Evolutionary conservation across 2,888 invertebrate genomes (phyloP).

Genomic region (Chalcosyrphus nemorum): DNA sequence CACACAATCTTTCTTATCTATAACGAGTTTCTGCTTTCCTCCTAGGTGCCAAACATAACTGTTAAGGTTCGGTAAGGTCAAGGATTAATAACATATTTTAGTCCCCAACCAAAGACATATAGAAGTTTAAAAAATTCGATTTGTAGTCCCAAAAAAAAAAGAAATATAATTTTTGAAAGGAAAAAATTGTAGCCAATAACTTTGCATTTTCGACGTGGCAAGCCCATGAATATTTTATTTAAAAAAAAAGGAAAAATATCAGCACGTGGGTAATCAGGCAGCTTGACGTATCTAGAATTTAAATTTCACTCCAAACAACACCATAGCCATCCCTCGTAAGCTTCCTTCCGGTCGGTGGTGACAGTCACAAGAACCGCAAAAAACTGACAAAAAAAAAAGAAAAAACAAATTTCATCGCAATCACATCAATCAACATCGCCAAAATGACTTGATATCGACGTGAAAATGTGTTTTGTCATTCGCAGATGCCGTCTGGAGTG

Average conservation of each 20-base stretch:
- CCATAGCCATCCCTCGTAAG: neutral
- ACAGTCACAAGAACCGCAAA: neutral
- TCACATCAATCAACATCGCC: constrained; percentile 36
- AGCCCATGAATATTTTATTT: neutral
- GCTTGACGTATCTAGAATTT: neutral
- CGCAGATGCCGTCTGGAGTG: constrained; percentile 1
- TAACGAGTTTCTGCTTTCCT: too few relatives aligned
- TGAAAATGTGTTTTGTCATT: constrained; percentile 31
- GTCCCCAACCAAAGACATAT: neutral
- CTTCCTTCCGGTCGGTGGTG: neutral
- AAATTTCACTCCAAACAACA: neutral
- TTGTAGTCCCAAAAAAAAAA: neutral
- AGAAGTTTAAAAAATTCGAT: neutral
- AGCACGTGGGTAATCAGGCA: neutral
- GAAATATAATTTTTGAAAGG: neutral
- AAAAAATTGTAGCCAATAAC: neutral
- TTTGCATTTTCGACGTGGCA: neutral
- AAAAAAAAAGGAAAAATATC: neutral
- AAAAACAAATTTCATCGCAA: constrained; percentile 12
- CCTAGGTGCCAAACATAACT: too few relatives aligned
- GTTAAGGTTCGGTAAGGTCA: too few relatives aligned
- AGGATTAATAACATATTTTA: too few relatives aligned
- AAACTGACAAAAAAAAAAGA: neutral
- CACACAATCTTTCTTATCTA: too few relatives aligned
- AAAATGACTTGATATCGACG: constrained; percentile 23